phyloP scores from a whole-genome alignment of 2,113 vertebrate species.

The Tonatia bakeri region DNA sequence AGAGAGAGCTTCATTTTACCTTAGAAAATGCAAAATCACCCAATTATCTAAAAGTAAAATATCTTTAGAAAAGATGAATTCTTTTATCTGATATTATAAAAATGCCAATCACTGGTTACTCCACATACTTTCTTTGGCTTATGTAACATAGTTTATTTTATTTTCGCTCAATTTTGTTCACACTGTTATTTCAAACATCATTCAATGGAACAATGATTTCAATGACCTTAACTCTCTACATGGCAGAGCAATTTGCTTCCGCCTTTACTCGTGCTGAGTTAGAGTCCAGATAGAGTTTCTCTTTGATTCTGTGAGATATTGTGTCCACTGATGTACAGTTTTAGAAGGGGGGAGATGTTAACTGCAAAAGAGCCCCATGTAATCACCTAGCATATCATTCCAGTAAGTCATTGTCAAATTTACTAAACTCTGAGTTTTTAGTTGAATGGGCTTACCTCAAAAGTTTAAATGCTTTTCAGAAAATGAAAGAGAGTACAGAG shows the following conservation, averaged over 20 bases:
- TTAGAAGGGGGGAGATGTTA: background rate
- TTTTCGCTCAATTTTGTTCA: slow-evolving; percentile 24
- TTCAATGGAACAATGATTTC: background rate
- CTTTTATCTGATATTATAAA: background rate
- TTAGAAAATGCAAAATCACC: slow-evolving; percentile 49
- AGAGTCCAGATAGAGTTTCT: background rate
- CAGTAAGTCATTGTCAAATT: background rate
- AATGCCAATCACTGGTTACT: background rate
- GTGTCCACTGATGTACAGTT: background rate
- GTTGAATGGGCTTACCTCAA: background rate
- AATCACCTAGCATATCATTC: background rate
- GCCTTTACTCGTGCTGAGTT: background rate
- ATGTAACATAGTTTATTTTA: background rate
- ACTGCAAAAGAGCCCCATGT: background rate
- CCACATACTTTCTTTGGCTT: background rate
- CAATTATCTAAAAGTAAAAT: slow-evolving; percentile 29
- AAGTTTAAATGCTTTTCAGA: background rate
- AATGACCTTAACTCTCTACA: background rate
- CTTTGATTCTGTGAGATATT: background rate
- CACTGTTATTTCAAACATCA: background rate
- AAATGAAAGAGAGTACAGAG: background rate
- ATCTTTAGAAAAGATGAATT: background rate
- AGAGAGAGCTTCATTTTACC: slow-evolving; percentile 69
- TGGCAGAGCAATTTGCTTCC: background rate
- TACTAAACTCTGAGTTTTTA: background rate